A percentile compares a stretch with the other conserved stretches of the same genome.
Conservation (phyloP, 2,888 invertebrate genomes). For the Bugula neritina region DNA sequence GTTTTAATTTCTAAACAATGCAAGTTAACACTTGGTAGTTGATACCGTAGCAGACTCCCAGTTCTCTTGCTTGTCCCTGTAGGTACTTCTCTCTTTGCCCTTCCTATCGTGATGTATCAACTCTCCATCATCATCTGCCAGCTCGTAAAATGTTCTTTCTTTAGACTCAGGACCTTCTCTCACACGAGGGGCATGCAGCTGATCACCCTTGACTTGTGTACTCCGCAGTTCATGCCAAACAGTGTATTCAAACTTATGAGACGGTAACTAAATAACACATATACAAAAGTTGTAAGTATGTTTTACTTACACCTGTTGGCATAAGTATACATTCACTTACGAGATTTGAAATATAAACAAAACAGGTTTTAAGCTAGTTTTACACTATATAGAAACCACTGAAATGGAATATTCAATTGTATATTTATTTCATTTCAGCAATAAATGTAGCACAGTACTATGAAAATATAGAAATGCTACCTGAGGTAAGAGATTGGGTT, state of each 20-base stretch:
- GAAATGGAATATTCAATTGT: too few species aligned
- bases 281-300: too few species aligned
- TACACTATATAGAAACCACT: too few species aligned
- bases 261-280: constrained; percentile 48
- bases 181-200: constrained; percentile 44
- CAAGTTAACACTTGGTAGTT: too few species aligned
- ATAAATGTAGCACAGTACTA: too few species aligned
- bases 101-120: constrained; percentile 40
- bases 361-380: too few species aligned
- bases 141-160: constrained; percentile 35
- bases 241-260: constrained; percentile 41
- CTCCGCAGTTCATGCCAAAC: constrained; percentile 45
- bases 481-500: background rate
- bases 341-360: too few species aligned
- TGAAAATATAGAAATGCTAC: too few species aligned
- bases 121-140: constrained; percentile 36
- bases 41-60: constrained; percentile 41
- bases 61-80: constrained; percentile 38
- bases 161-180: constrained; percentile 37
- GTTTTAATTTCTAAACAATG: too few species aligned
- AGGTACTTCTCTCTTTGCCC: constrained; percentile 35
- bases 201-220: constrained; percentile 38
- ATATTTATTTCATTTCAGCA: background rate
- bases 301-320: too few species aligned
- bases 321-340: too few species aligned